phyloP scores from a whole-genome alignment of 2,888 invertebrate species.

The Rhyacophila evoluta region DNA sequence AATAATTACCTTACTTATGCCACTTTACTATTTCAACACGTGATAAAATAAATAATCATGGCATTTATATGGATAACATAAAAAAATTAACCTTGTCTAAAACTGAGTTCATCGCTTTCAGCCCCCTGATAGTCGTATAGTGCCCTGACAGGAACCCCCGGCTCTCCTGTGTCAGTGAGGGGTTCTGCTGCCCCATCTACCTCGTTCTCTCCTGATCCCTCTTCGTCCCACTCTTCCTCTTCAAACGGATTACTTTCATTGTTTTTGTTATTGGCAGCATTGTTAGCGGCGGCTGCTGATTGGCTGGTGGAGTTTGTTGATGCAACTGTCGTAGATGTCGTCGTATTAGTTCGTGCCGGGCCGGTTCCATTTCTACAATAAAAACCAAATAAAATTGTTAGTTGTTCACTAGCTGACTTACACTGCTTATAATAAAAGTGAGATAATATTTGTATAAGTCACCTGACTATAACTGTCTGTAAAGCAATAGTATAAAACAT shows the following conservation, averaged over 20 bases:
- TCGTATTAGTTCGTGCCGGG: constrained; percentile 37
- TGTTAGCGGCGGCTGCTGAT: constrained; percentile 59
- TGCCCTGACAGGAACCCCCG: constrained; percentile 94
- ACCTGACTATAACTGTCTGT: too few species aligned
- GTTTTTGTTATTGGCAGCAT: constrained; percentile 37
- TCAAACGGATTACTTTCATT: constrained; percentile 86
- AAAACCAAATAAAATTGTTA: too few species aligned
- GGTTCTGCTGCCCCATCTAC: constrained; percentile 72
- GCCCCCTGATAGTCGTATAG: constrained; percentile 97
- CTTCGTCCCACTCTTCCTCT: constrained; percentile 81
- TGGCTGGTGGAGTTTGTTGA: constrained; percentile 57
- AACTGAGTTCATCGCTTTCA: constrained; percentile 96
- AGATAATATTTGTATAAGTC: too few species aligned
- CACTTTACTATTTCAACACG: too few species aligned
- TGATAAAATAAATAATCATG: too few species aligned
- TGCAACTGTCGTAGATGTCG: constrained; percentile 56
- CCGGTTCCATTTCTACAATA: constrained; percentile 65
- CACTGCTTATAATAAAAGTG: too few species aligned
- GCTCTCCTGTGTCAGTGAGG: constrained; percentile 91
- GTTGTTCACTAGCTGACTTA: too few species aligned
- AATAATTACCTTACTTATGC: too few species aligned
- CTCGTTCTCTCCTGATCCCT: constrained; percentile 76
- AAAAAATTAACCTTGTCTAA: constrained; percentile 85
- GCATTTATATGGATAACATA: too few species aligned
- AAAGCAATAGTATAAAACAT: too few species aligned